Conservation (phyloP, 2,888 invertebrate genomes). For the Anagyrus pseudococci region DNA sequence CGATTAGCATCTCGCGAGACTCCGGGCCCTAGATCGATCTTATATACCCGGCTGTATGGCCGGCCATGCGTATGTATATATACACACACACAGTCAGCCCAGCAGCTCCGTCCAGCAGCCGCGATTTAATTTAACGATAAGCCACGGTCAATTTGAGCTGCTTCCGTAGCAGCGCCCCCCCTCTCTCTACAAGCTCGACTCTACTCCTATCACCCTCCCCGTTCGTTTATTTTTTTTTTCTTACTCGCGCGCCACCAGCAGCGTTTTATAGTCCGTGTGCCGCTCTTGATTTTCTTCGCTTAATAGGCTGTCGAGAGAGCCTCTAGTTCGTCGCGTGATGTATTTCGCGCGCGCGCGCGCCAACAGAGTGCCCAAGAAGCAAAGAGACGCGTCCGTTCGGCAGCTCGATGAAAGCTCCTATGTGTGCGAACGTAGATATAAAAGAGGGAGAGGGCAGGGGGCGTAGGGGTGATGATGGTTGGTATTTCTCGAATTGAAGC, state of each 20-base stretch:
- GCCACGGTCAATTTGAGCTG: conserved; percentile 33
- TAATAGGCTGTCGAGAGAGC: background rate
- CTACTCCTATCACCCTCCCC: background rate
- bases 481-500: conserved; percentile 13
- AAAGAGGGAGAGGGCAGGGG: too few species aligned
- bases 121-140: conserved; percentile 38
- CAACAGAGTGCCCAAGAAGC: too few species aligned
- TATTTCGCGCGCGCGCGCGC: conserved; percentile 16
- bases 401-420: too few species aligned
- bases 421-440: too few species aligned
- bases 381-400: too few species aligned
- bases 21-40: conserved; percentile 31
- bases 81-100: background rate
- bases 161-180: conserved; percentile 11
- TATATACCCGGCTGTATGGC: conserved; percentile 4
- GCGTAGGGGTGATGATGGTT: background rate
- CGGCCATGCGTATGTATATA: too few species aligned
- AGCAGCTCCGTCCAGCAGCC: conserved; percentile 1
- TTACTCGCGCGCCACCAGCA: background rate
- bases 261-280: too few species aligned
- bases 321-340: conserved; percentile 15
- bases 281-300: background rate
- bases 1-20: conserved; percentile 37
- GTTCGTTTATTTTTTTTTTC: background rate
- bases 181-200: too few species aligned